Evolutionary conservation across 2,888 invertebrate genomes (phyloP).

Genomic region (Pristionchus maxplancki): DNA sequence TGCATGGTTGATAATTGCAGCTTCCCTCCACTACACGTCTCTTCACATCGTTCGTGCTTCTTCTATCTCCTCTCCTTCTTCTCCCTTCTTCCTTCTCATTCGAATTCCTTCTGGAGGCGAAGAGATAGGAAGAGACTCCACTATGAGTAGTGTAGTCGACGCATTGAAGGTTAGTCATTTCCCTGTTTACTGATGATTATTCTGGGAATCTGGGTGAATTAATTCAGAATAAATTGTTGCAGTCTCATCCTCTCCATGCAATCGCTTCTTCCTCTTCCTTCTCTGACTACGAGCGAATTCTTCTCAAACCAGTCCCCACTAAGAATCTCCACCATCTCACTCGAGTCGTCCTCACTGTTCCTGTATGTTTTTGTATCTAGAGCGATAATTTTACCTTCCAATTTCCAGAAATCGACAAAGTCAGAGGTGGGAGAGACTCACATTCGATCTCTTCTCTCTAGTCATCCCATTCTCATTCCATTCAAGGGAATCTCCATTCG

Average conservation of each 20-base stretch:
- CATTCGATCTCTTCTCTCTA: neutral
- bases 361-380: neutral
- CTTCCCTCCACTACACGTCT: neutral
- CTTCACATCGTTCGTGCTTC: constrained; percentile 25
- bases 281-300: constrained; percentile 36
- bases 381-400: neutral
- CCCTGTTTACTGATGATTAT: too few relatives aligned
- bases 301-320: constrained; percentile 14
- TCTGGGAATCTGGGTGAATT: too few relatives aligned
- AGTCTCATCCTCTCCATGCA: constrained; percentile 1
- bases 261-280: constrained; percentile 27
- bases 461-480: constrained; percentile 53
- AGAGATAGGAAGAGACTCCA: neutral
- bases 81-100: constrained; percentile 18
- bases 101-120: constrained; percentile 5
- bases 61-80: neutral
- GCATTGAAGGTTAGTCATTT: neutral
- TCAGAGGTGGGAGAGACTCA: neutral
- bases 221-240: neutral
- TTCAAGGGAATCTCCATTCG: constrained; percentile 58
- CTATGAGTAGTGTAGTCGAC: neutral
- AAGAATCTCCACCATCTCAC: constrained; percentile 20
- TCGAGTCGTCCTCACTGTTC: neutral
- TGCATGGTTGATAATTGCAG: neutral
- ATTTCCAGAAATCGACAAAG: constrained; percentile 6